Evolutionary conservation across 2,113 vertebrate species (phyloP), one percentile per base, ranked within the genome.

Genomic region (Girardinichthys multiradiatus): DNA sequence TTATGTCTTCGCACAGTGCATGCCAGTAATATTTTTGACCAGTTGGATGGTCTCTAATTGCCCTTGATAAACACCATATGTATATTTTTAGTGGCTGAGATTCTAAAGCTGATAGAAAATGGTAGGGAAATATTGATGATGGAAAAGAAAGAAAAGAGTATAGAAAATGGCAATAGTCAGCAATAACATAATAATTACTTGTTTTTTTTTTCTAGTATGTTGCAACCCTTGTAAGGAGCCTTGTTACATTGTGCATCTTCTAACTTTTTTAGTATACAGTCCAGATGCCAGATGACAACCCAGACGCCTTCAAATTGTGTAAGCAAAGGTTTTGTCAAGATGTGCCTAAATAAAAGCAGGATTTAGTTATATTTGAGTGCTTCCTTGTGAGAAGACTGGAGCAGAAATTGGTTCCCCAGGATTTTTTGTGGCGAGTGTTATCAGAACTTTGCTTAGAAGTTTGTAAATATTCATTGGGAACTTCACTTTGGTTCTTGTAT

Each of bases 401-500:
- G 80, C 78, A 62, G 86, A 83, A 88, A 89, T 89, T 88, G 83
- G 82, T 89, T 90, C 79, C 72, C 81, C 83, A 87, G 81, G 77
- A 86, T 90, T 88, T 86, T 87, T 83, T 59, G 80, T 81, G 80
- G 75, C 67, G 14, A 72, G 74, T 15, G 26, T 84, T 86, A 87
- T 90, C 82, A 83, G 77, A 79, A 77, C 24, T 67, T 31, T 60
- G 68, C 30, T 26, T 63, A 21, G 51, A 28, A 66, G 27, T 62
- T 70, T 72, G 60, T 31, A 28, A 33, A 21, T 72, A 28, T 57
- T 35, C 1, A 58, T 27, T 7, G 29, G 60, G 37, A 77, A 39
- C 30, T 66, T 64, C 14, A 17, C 14, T 29, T 74, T 59, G 54
- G 60, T 57, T 79, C 64, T 59, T 58, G 64, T 71, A 73, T 0